These are phyloP conservation scores for Neosilurus mollespiculum DNA, from an alignment of 2,797 vertebrate species.

Conservation along the genomic window DNA sequence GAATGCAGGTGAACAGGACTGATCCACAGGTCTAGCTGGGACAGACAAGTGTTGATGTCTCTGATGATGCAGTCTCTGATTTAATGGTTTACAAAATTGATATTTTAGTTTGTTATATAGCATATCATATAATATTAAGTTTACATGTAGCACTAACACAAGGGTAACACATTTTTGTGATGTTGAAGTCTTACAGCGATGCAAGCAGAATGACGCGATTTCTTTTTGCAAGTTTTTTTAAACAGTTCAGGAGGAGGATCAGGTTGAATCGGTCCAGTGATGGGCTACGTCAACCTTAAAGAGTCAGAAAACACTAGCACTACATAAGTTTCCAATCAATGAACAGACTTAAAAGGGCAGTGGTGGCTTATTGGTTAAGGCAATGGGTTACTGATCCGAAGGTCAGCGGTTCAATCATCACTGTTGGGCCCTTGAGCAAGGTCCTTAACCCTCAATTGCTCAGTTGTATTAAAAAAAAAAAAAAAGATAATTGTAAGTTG, in stretches of 20 bases:
- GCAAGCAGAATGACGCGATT: not conserved
- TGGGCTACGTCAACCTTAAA: not conserved
- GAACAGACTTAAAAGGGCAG: not conserved
- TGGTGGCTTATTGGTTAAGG: too few species aligned
- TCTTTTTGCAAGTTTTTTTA: not conserved
- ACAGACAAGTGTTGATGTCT: not conserved
- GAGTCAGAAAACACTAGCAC: not conserved
- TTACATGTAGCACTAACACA: not conserved
- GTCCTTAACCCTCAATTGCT: too few species aligned
- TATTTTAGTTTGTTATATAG: too few species aligned
- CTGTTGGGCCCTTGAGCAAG: too few species aligned
- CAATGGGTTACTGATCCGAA: too few species aligned
- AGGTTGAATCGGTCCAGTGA: too few species aligned
- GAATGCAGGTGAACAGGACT: not conserved
- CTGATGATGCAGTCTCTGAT: not conserved
- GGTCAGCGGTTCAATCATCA: too few species aligned
- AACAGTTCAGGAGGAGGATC: not conserved
- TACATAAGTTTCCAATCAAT: not conserved
- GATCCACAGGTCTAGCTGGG: constrained; percentile 37
- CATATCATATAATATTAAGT: too few species aligned
- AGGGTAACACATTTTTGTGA: not conserved
- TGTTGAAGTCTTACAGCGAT: not conserved
- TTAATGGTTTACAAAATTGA: not conserved
- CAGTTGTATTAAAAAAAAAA: too few species aligned
- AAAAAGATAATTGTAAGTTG: too few species aligned